Percentiles rank a stretch among this genome's conserved stretches.
phyloP scores from a whole-genome alignment of 2,888 invertebrate genomes.

The Calameuta idolon region DNA sequence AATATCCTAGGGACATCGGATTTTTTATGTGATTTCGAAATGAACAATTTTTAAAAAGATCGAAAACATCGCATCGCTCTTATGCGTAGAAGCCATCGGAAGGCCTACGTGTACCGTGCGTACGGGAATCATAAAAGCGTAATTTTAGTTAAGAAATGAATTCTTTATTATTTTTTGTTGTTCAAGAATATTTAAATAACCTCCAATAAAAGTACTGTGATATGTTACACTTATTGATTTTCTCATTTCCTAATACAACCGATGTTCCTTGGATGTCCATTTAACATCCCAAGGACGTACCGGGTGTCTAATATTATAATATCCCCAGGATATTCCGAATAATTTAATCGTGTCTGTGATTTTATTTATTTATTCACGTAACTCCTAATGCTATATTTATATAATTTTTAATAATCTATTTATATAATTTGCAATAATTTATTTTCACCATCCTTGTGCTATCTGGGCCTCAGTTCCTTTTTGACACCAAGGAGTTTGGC shows the following conservation, averaged over 20 bases:
- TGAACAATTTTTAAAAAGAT: too few relatives aligned
- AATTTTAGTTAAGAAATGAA: neutral
- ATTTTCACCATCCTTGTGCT: constrained; percentile 1
- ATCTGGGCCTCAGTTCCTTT: constrained; percentile 68
- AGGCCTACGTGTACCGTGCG: neutral
- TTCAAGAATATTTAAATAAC: neutral
- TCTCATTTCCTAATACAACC: neutral
- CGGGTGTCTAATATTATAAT: neutral
- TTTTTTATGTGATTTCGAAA: too few relatives aligned
- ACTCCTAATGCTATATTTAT: neutral
- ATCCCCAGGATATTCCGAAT: neutral
- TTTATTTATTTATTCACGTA: neutral
- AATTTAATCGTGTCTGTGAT: neutral
- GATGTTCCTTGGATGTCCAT: neutral
- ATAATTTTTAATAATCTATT: neutral
- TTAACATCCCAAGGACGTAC: neutral
- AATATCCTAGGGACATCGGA: too few relatives aligned
- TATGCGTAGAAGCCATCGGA: neutral
- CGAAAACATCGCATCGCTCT: neutral
- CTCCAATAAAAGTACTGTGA: too few relatives aligned
- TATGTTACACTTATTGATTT: neutral
- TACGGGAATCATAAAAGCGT: neutral
- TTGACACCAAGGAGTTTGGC: constrained; percentile 89
- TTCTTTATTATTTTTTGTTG: neutral
- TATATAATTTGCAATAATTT: constrained; percentile 1